Percentiles rank a stretch among this genome's conserved stretches.
Conservation (phyloP, 2,888 invertebrate genomes). For the Zele albiditarsus region DNA sequence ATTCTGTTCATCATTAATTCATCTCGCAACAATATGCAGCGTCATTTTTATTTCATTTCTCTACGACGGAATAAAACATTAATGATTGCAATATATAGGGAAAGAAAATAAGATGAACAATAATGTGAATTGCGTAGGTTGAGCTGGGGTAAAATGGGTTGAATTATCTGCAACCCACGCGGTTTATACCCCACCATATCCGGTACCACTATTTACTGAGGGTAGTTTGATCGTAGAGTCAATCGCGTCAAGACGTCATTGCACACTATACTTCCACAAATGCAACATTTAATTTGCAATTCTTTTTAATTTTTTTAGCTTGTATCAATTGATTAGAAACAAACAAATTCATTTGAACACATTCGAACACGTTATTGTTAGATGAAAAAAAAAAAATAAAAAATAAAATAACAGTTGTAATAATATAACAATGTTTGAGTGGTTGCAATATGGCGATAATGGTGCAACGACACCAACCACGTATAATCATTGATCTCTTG, state of each 20-base stretch:
- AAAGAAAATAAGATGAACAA: slow-evolving; percentile 22
- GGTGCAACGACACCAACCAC: slow-evolving; percentile 29
- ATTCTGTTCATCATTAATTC: too few species aligned
- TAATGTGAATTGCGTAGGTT: slow-evolving; percentile 15
- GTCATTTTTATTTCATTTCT: too few species aligned
- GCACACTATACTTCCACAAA: slow-evolving; percentile 9
- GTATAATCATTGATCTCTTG: slow-evolving; percentile 59
- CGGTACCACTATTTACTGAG: slow-evolving; percentile 45
- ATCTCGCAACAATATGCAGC: too few species aligned
- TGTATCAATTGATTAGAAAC: too few species aligned
- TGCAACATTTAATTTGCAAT: too few species aligned
- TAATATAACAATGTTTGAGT: neutral
- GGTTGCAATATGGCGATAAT: slow-evolving; percentile 17
- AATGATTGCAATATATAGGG: neutral
- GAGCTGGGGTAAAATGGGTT: slow-evolving; percentile 29
- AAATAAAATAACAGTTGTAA: neutral
- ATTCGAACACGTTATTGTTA: too few species aligned
- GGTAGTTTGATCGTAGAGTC: slow-evolving; percentile 58
- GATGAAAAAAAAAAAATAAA: too few species aligned
- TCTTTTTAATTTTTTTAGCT: too few species aligned
- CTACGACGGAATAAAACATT: too few species aligned
- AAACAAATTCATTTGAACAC: too few species aligned
- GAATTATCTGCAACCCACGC: slow-evolving; percentile 61
- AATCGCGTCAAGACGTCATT: slow-evolving; percentile 55
- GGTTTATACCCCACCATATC: slow-evolving; percentile 55